Evolutionary conservation across 2,113 vertebrate genomes (phyloP), one percentile per base, ranked within the genome.

Genomic region (Tychaedon coryphoeus): DNA sequence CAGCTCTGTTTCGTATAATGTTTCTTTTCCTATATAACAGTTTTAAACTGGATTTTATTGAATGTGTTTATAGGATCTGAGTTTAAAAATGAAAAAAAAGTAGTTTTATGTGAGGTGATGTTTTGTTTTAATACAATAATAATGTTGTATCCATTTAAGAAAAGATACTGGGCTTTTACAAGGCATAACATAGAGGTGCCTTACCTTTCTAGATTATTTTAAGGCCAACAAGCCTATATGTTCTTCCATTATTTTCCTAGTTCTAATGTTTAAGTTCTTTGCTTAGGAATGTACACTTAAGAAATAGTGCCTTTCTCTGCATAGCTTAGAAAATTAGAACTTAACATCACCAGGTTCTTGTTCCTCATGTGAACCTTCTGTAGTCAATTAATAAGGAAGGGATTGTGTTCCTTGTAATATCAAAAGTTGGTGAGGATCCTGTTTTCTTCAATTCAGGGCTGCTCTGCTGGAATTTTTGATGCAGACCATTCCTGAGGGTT

Each of bases 1-100:
- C 0, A 0, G 4, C 19, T 86, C 53, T 72, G 28, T 66, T 75
- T 48, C 40, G 14, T 48, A 8, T 88, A 38, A 31, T 50, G 14
- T 77, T 80, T 76, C 14, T 53, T 93, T 45, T 31, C 11, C 17
- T 73, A 3, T 43, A 9, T 25, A 70, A 61, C 8, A 34, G 8
- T 60, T 86, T 65, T 12, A 20, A 75, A 83, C n/a, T 42, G 29
- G 7, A 8, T 69, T 73, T 83, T 84, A 18, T 40, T 76, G 19
- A 73, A 42, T 67, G 10, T 23, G 4, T 33, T 51, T 38, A 5
- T 25, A 48, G 53, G 6, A 56, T 34, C 20, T 17, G 22, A 26
- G 26, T 58, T 79, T 33, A 58, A 82, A 86, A 78, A 16, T 14
- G 3, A 3, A 29, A 16, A 18, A 13, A 40, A 40, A 40, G 38